phyloP scores from a whole-genome alignment of 2,888 invertebrate genomes.

The Masnerella sp. region DNA sequence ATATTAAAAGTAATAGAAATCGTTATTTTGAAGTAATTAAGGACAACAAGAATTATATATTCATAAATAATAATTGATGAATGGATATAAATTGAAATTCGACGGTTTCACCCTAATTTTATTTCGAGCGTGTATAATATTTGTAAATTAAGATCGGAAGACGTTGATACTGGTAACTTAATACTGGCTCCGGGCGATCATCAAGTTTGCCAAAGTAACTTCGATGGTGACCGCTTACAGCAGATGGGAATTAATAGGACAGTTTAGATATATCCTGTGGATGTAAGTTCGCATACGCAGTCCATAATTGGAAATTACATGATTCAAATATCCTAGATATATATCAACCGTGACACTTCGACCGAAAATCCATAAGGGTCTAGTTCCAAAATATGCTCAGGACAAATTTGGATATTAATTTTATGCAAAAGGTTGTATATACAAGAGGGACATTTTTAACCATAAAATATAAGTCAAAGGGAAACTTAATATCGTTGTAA shows the following conservation, averaged over 20 bases:
- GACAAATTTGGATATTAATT: too few relatives aligned
- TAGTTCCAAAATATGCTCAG: too few relatives aligned
- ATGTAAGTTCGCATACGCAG: neutral
- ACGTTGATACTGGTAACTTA: conserved; percentile 17
- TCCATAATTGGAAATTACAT: conserved; percentile 30
- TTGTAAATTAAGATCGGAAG: conserved; percentile 3
- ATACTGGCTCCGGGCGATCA: conserved; percentile 27
- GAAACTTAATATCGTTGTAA: too few relatives aligned
- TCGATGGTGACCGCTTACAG: conserved; percentile 37
- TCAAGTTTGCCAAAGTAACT: conserved; percentile 41
- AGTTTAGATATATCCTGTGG: conserved; percentile 25
- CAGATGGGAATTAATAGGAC: conserved; percentile 44
- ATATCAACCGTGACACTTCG: neutral
- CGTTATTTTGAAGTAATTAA: too few relatives aligned
- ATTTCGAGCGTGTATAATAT: neutral
- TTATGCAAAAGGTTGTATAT: too few relatives aligned
- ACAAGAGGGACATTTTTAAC: too few relatives aligned
- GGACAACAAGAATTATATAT: too few relatives aligned
- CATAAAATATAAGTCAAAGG: too few relatives aligned
- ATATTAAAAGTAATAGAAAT: too few relatives aligned
- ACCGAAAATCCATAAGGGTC: too few relatives aligned
- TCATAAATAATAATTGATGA: too few relatives aligned
- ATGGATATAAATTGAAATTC: neutral
- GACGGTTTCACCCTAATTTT: neutral
- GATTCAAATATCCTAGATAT: conserved; percentile 17